phyloP scores from a whole-genome alignment of 2,113 vertebrate species.

The Sturnira hondurensis region DNA sequence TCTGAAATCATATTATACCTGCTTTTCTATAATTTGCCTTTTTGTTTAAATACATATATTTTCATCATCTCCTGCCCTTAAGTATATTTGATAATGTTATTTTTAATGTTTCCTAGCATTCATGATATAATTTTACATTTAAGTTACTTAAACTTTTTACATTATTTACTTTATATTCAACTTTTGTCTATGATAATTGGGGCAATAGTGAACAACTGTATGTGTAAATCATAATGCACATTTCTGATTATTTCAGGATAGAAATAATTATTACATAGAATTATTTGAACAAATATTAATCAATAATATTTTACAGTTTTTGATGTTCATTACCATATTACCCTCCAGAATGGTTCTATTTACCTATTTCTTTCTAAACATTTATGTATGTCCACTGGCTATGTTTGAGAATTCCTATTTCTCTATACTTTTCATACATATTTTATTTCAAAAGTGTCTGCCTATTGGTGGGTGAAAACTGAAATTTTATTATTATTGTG shows the following conservation, averaged over 20 bases:
- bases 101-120: background rate
- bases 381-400: background rate
- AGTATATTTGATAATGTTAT: background rate
- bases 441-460: background rate
- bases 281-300: background rate
- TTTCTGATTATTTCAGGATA: constrained; percentile 2
- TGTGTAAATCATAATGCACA: background rate
- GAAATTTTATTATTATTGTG: background rate
- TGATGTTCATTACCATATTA: background rate
- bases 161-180: background rate
- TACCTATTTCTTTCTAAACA: background rate
- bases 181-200: background rate
- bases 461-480: background rate
- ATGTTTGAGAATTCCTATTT: background rate
- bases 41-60: background rate
- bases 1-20: background rate
- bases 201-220: background rate
- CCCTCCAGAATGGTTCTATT: background rate
- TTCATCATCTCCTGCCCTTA: background rate
- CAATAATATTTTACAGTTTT: background rate
- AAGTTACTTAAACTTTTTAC: background rate
- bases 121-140: background rate
- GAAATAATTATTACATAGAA: background rate
- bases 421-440: background rate
- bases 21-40: background rate